phyloP scores from a whole-genome alignment of 53 echinoderm and acorn worm genomes.

The Holothuria scabra region DNA sequence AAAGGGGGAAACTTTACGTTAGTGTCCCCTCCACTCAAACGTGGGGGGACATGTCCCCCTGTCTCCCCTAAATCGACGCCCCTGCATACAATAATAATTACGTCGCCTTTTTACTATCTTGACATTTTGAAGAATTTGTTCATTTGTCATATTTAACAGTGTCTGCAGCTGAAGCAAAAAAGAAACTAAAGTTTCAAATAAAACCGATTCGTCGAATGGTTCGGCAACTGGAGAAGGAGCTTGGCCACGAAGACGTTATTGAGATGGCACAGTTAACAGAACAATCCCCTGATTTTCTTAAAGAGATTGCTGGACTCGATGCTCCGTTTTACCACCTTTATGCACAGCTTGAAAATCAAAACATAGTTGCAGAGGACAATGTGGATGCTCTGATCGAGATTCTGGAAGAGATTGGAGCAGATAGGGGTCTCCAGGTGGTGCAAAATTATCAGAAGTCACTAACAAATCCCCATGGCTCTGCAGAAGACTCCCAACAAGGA shows the following conservation, averaged over 20 bases:
- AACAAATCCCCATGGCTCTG: neutral
- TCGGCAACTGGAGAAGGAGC: neutral
- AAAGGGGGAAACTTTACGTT: too few species aligned
- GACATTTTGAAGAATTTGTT: too few species aligned
- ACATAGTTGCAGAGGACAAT: neutral
- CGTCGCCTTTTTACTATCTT: too few species aligned
- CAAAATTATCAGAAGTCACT: neutral
- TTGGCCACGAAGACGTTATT: neutral
- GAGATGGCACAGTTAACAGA: slow-evolving; percentile 8
- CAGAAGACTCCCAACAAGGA: too few species aligned
- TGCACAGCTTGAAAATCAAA: neutral
- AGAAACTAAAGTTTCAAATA: too few species aligned
- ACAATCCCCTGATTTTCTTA: neutral
- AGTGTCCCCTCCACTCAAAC: too few species aligned
- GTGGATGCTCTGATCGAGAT: neutral
- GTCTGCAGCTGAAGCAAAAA: too few species aligned
- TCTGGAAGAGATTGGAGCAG: slow-evolving; percentile 3
- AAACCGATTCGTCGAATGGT: neutral
- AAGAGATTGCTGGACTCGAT: neutral
- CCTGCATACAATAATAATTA: too few species aligned
- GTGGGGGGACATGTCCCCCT: too few species aligned
- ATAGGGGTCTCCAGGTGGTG: neutral
- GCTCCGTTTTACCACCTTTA: neutral
- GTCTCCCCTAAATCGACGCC: too few species aligned
- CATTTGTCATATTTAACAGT: too few species aligned